Conservation (phyloP, 2,113 vertebrate genomes). For the Setophaga kirtlandii region DNA sequence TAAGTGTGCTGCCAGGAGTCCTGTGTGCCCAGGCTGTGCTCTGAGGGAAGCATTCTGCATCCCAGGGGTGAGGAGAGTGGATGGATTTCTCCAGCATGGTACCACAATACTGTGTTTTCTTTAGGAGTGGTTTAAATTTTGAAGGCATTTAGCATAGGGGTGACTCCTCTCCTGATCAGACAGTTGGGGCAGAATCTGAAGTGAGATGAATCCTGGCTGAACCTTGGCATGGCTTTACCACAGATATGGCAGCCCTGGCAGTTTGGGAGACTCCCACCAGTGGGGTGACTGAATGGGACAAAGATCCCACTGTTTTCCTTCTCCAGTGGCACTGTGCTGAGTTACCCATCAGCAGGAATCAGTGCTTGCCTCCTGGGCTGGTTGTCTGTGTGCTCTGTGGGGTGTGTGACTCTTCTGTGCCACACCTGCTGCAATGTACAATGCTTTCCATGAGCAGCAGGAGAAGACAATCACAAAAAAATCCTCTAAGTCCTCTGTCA, state of each 20-base stretch:
- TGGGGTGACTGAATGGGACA: background rate
- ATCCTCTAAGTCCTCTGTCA: background rate
- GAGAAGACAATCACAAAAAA: background rate
- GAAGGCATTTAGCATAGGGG: background rate
- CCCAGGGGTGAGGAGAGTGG: background rate
- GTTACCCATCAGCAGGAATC: background rate
- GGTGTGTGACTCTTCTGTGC: background rate
- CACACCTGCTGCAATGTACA: background rate
- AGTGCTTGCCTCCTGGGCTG: background rate
- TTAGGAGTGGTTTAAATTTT: background rate
- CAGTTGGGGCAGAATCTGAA: background rate
- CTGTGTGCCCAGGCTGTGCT: background rate
- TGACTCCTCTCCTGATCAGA: background rate
- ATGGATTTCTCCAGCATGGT: background rate
- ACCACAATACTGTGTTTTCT: fast-evolving
- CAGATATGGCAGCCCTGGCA: background rate
- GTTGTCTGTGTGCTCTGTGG: background rate
- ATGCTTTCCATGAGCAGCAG: fast-evolving
- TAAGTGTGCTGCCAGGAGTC: background rate
- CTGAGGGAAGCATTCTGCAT: background rate
- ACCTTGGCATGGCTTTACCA: background rate
- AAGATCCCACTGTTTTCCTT: background rate
- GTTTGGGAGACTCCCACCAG: background rate
- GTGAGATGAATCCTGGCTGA: background rate
- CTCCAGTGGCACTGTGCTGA: background rate